Evolutionary conservation across 1,140 invertebrate genomes (phyloP), one percentile per base, ranked within the genome.

Genomic region (Gryon sp.): DNA sequence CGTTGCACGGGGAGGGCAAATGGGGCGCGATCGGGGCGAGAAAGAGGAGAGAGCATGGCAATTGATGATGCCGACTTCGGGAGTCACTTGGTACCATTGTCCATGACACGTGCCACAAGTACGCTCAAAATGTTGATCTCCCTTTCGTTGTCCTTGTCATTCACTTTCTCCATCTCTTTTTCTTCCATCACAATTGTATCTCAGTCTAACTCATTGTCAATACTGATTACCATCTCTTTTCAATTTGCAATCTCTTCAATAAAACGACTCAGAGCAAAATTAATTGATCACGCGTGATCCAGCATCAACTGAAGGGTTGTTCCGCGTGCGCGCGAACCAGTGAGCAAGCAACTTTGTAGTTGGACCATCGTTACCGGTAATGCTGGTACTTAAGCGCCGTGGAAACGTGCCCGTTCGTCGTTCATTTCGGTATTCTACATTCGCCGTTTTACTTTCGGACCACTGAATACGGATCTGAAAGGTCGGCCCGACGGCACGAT

Each of bases 211-310:
- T n/a, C 36, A n/a, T 15, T 16, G 1, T 5, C 14, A n/a, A 6
- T 9, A 26, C 32, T 40, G 32, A n/a, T n/a, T 20, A 7, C 1
- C 4, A 0, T 40, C 48, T 22, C 22, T 48, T 43, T 32, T 22
- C 18, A 19, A 4, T 9, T 43, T 57, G 14, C 24, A 14, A 7
- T 53, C 57, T 57, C 46, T 34, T 63, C 72, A 66, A 76, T 76
- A 36, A 59, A 66, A 70, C 82, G 81, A 80, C 80, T 81, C 60
- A 80, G 80, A 78, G 78, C 70, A n/a, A 82, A 85, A 86, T 88
- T 88, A 88, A 88, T 87, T 87, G 87, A 87, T 87, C 84, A 78
- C 82, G 81, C 87, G 86, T 88, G 87, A 86, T 81, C 80, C 52
- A 40, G 80, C 85, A 84, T 86, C 24, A 41, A 59, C 26, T 80